Conservation (phyloP, 2,113 vertebrate genomes). For the Myotis lucifugus region DNA sequence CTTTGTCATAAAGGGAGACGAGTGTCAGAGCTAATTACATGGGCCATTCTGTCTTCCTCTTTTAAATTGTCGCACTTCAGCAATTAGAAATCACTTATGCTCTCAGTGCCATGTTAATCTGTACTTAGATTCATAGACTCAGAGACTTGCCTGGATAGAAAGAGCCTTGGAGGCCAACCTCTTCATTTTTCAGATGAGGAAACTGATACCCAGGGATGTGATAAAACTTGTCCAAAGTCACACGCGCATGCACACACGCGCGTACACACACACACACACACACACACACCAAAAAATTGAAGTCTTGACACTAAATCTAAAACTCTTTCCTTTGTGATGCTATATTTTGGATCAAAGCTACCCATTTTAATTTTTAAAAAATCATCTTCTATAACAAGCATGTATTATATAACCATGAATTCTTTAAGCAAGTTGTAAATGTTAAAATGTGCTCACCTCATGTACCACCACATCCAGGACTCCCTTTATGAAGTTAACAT, state of each 20-base stretch:
- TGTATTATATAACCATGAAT: background rate
- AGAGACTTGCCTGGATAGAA: background rate
- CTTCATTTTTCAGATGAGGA: conserved; percentile 51
- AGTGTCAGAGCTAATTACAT: conserved; percentile 71
- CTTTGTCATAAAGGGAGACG: conserved; percentile 59
- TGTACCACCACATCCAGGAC: background rate
- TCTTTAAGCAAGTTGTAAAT: background rate
- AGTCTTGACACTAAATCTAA: background rate
- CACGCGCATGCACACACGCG: no score
- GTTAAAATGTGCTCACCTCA: background rate
- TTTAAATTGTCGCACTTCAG: conserved; percentile 67
- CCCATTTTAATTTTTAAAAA: background rate
- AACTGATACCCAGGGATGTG: background rate
- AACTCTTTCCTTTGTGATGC: background rate
- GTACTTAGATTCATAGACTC: conserved; percentile 47
- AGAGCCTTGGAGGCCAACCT: background rate
- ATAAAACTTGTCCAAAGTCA: background rate
- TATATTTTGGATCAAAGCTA: background rate
- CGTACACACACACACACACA: background rate
- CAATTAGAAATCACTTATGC: conserved; percentile 74
- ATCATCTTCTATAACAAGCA: background rate
- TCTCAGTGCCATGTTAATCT: conserved; percentile 51
- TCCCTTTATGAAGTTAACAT: background rate
- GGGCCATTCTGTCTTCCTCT: conserved; percentile 59
- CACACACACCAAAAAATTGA: background rate